Conservation (phyloP, 2,888 invertebrate species). For the Beris chalybata region DNA sequence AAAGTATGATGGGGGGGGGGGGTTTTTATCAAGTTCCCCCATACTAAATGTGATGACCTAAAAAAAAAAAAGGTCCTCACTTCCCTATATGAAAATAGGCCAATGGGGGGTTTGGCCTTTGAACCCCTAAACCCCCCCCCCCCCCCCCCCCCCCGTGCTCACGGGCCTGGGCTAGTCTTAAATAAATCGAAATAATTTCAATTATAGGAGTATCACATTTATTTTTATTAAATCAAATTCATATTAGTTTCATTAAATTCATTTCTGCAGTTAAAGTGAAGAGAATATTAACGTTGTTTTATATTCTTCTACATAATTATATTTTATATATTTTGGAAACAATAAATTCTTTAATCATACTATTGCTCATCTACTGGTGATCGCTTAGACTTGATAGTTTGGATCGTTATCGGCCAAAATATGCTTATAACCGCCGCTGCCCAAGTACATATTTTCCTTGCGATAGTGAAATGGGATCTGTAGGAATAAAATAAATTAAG, state of each 20-base stretch:
- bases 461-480: constrained; percentile 55
- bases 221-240: neutral
- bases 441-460: constrained; percentile 55
- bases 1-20: no score
- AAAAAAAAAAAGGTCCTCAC: no score
- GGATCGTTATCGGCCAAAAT: constrained; percentile 48
- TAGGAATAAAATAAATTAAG: constrained; percentile 17
- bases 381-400: constrained; percentile 19
- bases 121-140: no score
- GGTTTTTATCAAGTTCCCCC: no score
- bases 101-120: no score
- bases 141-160: no score
- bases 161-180: no score
- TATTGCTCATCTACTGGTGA: neutral
- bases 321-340: neutral
- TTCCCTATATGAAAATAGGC: no score
- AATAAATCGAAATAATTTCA: no score
- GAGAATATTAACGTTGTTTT: neutral
- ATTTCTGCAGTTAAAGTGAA: neutral
- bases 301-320: neutral
- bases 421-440: constrained; percentile 55
- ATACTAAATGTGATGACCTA: no score
- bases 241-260: constrained; percentile 7
- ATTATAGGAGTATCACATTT: no score
- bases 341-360: neutral